Conservation (phyloP, 2,797 vertebrate species). For the Dermochelys coriacea region DNA sequence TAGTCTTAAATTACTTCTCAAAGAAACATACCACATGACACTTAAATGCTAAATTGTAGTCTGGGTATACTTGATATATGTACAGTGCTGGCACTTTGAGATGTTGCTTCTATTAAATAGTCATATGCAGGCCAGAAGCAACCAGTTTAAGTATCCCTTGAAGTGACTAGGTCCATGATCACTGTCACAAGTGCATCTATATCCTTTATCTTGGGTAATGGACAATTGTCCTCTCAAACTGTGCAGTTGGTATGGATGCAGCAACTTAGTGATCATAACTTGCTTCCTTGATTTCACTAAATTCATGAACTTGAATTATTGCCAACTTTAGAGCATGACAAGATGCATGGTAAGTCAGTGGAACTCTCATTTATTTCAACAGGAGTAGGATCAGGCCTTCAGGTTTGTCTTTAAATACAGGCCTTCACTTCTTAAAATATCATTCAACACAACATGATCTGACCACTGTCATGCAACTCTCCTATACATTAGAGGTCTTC, state of each 20-base stretch:
- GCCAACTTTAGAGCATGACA: background rate
- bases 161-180: background rate
- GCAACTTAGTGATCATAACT: background rate
- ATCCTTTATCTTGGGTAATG: background rate
- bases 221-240: background rate
- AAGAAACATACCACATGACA: background rate
- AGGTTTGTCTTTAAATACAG: background rate
- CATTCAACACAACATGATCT: background rate
- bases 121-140: background rate
- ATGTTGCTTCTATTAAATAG: background rate
- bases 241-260: background rate
- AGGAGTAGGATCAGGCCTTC: background rate
- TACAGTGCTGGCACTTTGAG: background rate
- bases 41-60: background rate
- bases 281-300: background rate
- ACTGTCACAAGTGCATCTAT: background rate
- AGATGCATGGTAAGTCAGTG: background rate
- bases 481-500: background rate
- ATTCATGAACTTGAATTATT: background rate
- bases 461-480: background rate
- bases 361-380: background rate
- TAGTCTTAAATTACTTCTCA: background rate
- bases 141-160: background rate
- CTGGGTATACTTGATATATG: background rate
- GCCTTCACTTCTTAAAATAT: background rate